Evolutionary conservation across 2,888 invertebrate genomes (phyloP), one percentile per base, ranked within the genome.

Genomic region (Nezara viridula): DNA sequence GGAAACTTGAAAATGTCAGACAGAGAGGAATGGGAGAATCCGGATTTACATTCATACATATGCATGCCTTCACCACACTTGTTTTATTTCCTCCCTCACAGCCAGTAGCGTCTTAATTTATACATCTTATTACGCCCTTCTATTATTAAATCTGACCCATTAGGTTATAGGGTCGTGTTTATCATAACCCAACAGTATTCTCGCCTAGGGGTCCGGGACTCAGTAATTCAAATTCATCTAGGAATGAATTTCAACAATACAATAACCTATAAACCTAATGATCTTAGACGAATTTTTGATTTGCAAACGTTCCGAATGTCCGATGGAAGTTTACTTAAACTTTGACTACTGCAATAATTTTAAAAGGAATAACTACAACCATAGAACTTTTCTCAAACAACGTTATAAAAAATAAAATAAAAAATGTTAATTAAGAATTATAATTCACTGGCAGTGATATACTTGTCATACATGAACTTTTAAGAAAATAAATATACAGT

Each of bases 1-100:
- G 86, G 86, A 60, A 86, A 86, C 86, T 86, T 86, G 86, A 60
- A 86, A 86, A 86, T 86, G 50, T 86, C n/a, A n/a, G 86, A 55
- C 37, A 86, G 52, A 86, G 52, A 55, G 55, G 60, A 86, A 86
- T 86, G 52, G 55, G n/a, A 21, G 86, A 40, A 52, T 37, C 50
- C n/a, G 55, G 55, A 86, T 86, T 86, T 86, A 86, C 86, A 86
- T 86, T 60, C 32, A 86, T 86, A 21, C 86, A 86, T 86, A 86
- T 86, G 86, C 86, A 86, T 86, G 60, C 32, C 55, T 86, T 86
- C 60, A 55, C 86, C 86, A 55, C 60, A 55, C 86, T 86, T 86
- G 86, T 86, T 86, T 86, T 86, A 86, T 86, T 86, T 86, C 86
- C 32, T 52, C 40, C n/a, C 37, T 37, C 86, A n/a, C 40, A 40